Evolutionary conservation across 2,113 vertebrate species (phyloP).

Genomic region (Coturnix japonica): DNA sequence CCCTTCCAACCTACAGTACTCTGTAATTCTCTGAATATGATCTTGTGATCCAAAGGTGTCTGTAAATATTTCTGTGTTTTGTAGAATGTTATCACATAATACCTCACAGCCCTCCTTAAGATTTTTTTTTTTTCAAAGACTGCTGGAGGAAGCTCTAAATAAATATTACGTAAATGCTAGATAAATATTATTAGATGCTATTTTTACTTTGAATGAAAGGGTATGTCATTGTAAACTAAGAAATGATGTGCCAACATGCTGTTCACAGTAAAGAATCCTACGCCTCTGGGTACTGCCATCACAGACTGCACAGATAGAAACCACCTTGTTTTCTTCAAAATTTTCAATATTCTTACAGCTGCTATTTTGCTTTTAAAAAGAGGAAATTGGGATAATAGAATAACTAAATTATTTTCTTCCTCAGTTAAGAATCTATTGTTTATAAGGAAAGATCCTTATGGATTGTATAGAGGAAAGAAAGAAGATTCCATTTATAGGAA

Average conservation of each 20-base stretch:
- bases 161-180: neutral
- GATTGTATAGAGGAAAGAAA: neutral
- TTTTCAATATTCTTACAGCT: neutral
- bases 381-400: neutral
- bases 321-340: neutral
- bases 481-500: fast-evolving
- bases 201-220: neutral
- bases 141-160: neutral
- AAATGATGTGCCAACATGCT: neutral
- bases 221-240: neutral
- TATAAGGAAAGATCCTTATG: neutral
- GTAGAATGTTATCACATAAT: neutral
- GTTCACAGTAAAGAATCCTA: neutral
- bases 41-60: neutral
- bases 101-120: neutral
- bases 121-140: neutral
- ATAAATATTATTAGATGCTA: neutral
- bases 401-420: neutral
- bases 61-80: neutral
- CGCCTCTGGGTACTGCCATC: neutral
- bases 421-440: neutral
- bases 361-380: neutral
- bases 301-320: neutral
- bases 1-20: neutral
- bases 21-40: neutral